phyloP scores from a whole-genome alignment of 2,113 vertebrate species.

The Anoplopoma fimbria region DNA sequence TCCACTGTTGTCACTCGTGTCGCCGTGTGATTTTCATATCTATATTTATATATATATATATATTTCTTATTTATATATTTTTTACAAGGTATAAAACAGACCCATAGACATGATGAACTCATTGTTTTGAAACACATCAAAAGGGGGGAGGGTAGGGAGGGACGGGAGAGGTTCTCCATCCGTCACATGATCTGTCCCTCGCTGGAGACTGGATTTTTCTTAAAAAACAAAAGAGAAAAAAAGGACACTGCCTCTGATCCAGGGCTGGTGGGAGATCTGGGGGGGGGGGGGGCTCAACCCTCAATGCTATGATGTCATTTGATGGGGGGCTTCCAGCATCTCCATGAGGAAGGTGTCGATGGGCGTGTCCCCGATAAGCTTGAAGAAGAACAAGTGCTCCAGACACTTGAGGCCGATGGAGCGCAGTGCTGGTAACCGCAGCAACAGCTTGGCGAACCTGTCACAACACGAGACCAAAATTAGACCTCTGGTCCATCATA shows the following conservation, averaged over 20 bases:
- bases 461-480: conserved; percentile 2
- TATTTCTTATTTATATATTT: conserved; percentile 82
- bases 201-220: conserved; percentile 22
- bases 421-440: conserved; percentile 95
- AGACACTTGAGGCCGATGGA: conserved; percentile 99
- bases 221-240: too few species aligned
- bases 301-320: conserved; percentile 91
- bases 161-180: conserved; percentile 37
- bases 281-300: conserved; percentile 9
- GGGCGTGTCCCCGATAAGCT: conserved; percentile 98
- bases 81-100: conserved; percentile 86
- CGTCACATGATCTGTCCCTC: conserved; percentile 62
- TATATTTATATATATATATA: conserved; percentile 63
- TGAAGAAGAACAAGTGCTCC: conserved; percentile 99
- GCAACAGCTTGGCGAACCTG: conserved; percentile 97
- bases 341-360: conserved; percentile 99
- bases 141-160: not conserved
- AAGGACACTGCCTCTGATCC: conserved; percentile 39
- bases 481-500: not conserved
- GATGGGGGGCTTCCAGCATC: conserved; percentile 98
- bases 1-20: conserved; percentile 61
- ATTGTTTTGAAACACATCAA: conserved; percentile 61
- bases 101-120: conserved; percentile 62
- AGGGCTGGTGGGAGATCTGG: conserved; percentile 16
- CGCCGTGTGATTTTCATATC: conserved; percentile 46